Evolutionary conservation across 2,888 invertebrate species (phyloP).

Genomic region (Cosmorhoe ocellata): DNA sequence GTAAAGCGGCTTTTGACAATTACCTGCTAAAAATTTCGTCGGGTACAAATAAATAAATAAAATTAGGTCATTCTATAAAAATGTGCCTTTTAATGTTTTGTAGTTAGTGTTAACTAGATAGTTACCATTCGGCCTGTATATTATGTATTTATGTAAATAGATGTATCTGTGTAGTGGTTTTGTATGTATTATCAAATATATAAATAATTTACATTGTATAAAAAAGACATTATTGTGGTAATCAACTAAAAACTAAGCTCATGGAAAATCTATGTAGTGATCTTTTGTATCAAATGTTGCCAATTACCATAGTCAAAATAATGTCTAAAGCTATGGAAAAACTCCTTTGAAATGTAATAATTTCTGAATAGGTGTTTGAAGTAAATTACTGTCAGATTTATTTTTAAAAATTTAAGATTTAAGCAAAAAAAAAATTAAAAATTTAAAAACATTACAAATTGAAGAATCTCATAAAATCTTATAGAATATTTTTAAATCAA

Average conservation of each 20-base stretch:
- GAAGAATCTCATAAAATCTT: constrained; percentile 25
- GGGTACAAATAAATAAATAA: constrained; percentile 26
- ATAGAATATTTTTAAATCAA: constrained; percentile 24
- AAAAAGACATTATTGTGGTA: background rate
- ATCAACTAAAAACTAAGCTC: background rate
- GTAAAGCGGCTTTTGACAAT: background rate
- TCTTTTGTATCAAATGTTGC: constrained; percentile 1
- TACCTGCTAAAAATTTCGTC: no score
- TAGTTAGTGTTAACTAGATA: constrained; percentile 61
- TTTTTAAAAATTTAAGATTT: no score
- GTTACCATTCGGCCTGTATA: constrained; percentile 63
- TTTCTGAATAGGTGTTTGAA: background rate
- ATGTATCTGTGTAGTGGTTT: constrained; percentile 34
- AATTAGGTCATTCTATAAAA: constrained; percentile 68
- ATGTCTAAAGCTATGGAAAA: background rate
- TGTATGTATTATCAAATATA: constrained; percentile 17
- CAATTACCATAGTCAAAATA: background rate
- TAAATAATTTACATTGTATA: background rate
- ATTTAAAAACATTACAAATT: constrained; percentile 11
- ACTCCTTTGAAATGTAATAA: background rate
- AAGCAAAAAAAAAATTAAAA: constrained; percentile 7
- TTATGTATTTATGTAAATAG: constrained; percentile 56
- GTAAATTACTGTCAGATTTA: no score
- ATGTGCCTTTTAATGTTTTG: constrained; percentile 78
- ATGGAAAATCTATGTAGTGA: background rate